Base-by-base conservation (phyloP, 2,797 vertebrate genomes). In the Momotus momota region DNA sequence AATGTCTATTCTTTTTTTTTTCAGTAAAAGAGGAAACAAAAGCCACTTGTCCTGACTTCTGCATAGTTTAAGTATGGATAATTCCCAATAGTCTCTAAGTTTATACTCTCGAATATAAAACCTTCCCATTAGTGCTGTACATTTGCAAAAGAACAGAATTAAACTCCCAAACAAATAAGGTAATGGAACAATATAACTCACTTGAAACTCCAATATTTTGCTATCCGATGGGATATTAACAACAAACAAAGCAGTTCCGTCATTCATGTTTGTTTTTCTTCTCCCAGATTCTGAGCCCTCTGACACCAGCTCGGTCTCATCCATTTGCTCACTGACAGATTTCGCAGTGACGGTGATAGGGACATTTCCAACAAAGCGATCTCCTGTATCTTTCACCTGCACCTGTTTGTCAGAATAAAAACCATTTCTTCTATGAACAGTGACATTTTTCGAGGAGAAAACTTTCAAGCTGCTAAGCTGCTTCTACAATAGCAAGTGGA, bases 301-400 rank as follows among this genome's bases (percentile, higher is more conserved):
- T 31, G 96, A 60, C 43, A 88, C 13, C 64, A 98, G 22, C 1
- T 55, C 3, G 3, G 51, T 67, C 2, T 5, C 69, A 25, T 86
- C 83, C 49, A 88, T 66, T 27, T 97, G 90, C 19, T 31, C 95
- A 38, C 55, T 66, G 3, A 98, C 4, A 4, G 94, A 95, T 8
- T 90, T 96, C 35, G 97, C 97, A 27, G 90, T 96, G 90, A 99
- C 6, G 4, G 23, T 97, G 16, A 99, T 67, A 1, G 88, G 96
- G 10, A 99, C 13, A 13, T 91, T 95, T 45, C 90, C 95, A 60
- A 98, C 95, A 4, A 97, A 95, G 8, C 98, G 69, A 57, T 97
- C 98, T 46, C 97, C 48, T 4, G 98, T 98, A 86, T 99, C 99
- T 58, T 98, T 99, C 60, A 99, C 99, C 91, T 98, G 97, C 35